Conservation (phyloP, 2,797 vertebrate species). For the Tinamus major region DNA sequence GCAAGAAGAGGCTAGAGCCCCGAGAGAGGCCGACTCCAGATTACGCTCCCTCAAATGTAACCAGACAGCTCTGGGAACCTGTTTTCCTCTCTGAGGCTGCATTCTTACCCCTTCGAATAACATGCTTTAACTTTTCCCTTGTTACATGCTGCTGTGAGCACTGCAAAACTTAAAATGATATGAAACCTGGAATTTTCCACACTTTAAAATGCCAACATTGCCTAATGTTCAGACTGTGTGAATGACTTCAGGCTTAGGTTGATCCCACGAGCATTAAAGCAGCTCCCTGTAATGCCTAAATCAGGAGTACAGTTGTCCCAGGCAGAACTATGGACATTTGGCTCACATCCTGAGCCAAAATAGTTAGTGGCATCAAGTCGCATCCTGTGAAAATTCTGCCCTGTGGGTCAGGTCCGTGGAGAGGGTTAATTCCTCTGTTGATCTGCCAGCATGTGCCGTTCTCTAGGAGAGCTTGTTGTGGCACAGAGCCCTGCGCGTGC, state of each 20-base stretch:
- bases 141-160: neutral
- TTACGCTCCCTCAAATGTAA: neutral
- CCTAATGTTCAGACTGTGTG: neutral
- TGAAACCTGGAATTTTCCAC: neutral
- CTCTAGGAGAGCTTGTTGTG: neutral
- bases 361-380: neutral
- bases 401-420: neutral
- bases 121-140: neutral
- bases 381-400: neutral
- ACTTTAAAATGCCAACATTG: neutral
- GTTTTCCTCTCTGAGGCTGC: neutral
- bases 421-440: conserved; percentile 6
- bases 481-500: neutral
- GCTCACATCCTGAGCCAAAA: neutral
- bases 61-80: neutral
- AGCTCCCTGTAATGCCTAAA: neutral
- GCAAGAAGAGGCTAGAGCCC: neutral
- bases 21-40: neutral
- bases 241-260: neutral
- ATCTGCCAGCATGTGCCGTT: neutral
- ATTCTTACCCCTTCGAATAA: neutral
- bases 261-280: neutral
- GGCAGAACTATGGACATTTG: neutral
- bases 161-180: neutral
- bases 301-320: neutral